A percentile compares a stretch with the other conserved stretches of the same genome.
Evolutionary conservation across 2,113 vertebrate species (phyloP).

Genomic region (Anolis sagrei): DNA sequence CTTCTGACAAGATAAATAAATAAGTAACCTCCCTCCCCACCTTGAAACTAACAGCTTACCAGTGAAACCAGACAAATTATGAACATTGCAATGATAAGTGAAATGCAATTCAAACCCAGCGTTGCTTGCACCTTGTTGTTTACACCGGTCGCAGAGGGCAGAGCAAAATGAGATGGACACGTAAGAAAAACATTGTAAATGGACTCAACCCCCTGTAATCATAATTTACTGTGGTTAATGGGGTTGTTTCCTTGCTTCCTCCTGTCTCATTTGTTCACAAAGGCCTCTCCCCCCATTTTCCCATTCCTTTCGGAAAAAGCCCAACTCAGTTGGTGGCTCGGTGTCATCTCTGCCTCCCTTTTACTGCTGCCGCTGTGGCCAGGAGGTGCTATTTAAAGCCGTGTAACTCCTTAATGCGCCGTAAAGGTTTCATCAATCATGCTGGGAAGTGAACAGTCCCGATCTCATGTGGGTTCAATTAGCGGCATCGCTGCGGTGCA

Average conservation of each 20-base stretch:
- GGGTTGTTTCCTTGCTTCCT: neutral
- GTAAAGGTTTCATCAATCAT: constrained; percentile 79
- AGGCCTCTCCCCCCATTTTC: constrained; percentile 17
- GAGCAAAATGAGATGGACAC: neutral
- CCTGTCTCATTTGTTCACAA: neutral
- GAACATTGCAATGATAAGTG: no score
- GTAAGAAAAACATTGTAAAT: neutral
- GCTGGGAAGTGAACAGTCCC: constrained; percentile 70
- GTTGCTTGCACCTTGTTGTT: neutral
- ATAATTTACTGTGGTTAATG: constrained; percentile 23
- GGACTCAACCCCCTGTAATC: no score
- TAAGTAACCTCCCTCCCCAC: no score
- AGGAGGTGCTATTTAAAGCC: constrained; percentile 77
- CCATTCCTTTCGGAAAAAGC: constrained; percentile 61
- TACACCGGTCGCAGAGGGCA: no score
- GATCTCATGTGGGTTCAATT: constrained; percentile 81
- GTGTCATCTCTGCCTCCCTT: constrained; percentile 65
- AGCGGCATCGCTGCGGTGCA: constrained; percentile 76
- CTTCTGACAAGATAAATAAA: no score
- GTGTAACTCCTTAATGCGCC: constrained; percentile 73
- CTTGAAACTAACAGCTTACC: no score
- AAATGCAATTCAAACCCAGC: no score
- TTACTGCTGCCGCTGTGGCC: constrained; percentile 69
- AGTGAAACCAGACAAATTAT: no score
- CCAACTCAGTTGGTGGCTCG: constrained; percentile 49